A percentile compares a stretch with the other conserved stretches of the same genome.
These are phyloP conservation scores for Lymantria monacha DNA, from an alignment of 2,888 invertebrate species.

Conservation along the genomic window DNA sequence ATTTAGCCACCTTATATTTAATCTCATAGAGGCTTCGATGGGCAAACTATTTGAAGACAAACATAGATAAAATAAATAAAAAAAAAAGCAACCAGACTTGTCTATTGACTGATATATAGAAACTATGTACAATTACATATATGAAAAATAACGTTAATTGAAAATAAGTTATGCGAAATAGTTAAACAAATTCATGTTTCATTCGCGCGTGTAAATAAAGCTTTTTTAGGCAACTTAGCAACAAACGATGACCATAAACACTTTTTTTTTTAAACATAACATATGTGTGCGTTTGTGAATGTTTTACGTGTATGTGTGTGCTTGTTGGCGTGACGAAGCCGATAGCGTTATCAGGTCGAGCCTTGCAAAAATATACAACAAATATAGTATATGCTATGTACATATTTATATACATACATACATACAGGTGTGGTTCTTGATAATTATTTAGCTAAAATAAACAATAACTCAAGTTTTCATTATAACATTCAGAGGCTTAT, in stretches of 20 bases:
- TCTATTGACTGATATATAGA: slow-evolving; percentile 1
- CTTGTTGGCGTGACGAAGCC: slow-evolving; percentile 70
- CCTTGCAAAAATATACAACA: slow-evolving; percentile 81
- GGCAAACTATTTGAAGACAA: slow-evolving; percentile 9
- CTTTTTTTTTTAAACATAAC: slow-evolving; percentile 33
- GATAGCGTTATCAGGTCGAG: slow-evolving; percentile 73
- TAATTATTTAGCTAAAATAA: slow-evolving; percentile 49
- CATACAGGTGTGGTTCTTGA: slow-evolving; percentile 44
- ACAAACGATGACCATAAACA: slow-evolving; percentile 45
- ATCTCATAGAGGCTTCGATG: slow-evolving; percentile 9
- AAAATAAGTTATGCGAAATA: slow-evolving; percentile 25
- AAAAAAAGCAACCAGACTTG: slow-evolving; percentile 3
- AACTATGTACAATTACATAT: not conserved
- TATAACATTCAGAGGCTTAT: slow-evolving; percentile 29
- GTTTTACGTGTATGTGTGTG: slow-evolving; percentile 40
- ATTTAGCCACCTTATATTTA: not conserved
- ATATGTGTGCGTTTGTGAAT: slow-evolving; percentile 9
- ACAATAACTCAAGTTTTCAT: slow-evolving; percentile 33
- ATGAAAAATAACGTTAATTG: slow-evolving; percentile 15
- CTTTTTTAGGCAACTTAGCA: slow-evolving; percentile 64
- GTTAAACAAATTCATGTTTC: slow-evolving; percentile 3
- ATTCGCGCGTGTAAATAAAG: slow-evolving; percentile 17
- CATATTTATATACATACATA: slow-evolving; percentile 14
- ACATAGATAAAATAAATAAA: slow-evolving; percentile 9
- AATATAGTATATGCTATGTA: slow-evolving; percentile 41